Conservation (phyloP, 2,797 vertebrate species). For the Pteropus rufus region DNA sequence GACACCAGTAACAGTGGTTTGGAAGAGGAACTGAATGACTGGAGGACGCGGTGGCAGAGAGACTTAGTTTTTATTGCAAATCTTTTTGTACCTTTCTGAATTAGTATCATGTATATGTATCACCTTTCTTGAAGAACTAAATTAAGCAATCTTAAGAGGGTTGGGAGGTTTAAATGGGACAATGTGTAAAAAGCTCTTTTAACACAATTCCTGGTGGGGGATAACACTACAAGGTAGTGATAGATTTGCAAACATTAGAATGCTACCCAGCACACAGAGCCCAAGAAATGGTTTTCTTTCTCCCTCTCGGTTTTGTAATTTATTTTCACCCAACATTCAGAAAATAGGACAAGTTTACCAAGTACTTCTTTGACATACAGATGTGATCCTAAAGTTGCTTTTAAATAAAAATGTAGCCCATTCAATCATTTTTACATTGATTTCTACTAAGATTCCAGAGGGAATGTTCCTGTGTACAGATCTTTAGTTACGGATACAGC, state of each 20-base stretch:
- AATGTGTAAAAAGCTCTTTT: neutral
- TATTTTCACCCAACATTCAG: neutral
- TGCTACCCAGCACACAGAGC: neutral
- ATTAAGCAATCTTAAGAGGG: neutral
- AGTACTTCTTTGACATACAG: neutral
- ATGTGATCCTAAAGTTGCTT: neutral
- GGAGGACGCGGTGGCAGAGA: neutral
- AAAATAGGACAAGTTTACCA: constrained; percentile 1
- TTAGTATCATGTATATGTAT: neutral
- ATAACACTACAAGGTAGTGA: neutral
- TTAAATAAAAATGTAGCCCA: neutral
- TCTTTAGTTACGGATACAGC: neutral
- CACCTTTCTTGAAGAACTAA: neutral
- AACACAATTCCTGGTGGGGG: neutral
- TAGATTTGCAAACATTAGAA: neutral
- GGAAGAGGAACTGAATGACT: neutral
- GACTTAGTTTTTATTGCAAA: neutral
- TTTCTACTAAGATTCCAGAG: neutral
- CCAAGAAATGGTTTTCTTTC: neutral
- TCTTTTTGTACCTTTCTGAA: neutral
- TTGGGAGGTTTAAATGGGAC: neutral
- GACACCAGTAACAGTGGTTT: neutral
- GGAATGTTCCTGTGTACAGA: neutral
- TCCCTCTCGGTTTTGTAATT: neutral
- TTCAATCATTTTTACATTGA: neutral